Conservation (phyloP, 1,140 invertebrate genomes). For the Mercenaria mercenaria region DNA sequence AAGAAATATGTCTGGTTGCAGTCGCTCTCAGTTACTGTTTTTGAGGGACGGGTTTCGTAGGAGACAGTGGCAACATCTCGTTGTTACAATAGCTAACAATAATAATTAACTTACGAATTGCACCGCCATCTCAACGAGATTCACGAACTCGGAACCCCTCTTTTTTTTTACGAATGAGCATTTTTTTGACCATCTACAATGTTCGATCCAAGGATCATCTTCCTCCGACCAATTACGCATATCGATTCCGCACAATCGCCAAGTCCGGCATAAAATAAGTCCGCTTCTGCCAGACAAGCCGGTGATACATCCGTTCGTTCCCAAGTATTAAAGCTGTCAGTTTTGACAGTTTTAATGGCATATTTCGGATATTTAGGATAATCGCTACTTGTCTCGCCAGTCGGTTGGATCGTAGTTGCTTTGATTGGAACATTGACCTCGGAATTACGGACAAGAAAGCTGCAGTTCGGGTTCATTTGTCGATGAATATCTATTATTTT, state of each 20-base stretch:
- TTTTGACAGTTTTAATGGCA: not conserved
- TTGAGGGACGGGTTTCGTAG: too few relatives aligned
- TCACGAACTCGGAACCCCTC: conserved; percentile 48
- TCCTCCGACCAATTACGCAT: conserved; percentile 37
- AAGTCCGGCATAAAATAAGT: not conserved
- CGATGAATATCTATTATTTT: conserved; percentile 1
- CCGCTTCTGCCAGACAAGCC: not conserved
- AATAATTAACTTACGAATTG: too few relatives aligned
- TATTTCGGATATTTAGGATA: conserved; percentile 19
- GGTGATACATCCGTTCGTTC: not conserved
- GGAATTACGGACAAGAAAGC: conserved; percentile 13
- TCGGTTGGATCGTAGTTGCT: too few relatives aligned
- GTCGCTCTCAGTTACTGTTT: too few relatives aligned
- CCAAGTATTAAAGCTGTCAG: not conserved
- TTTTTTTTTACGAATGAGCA: not conserved
- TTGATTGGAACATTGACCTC: too few relatives aligned
- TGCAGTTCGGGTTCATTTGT: conserved; percentile 21
- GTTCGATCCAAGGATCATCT: conserved; percentile 59
- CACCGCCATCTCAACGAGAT: conserved; percentile 25
- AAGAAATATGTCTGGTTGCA: too few relatives aligned
- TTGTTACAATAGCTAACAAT: too few relatives aligned
- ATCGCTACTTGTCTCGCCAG: too few relatives aligned
- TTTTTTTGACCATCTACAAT: conserved; percentile 15
- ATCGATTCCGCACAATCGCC: conserved; percentile 2
- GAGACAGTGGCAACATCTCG: too few relatives aligned